phyloP scores from a whole-genome alignment of 2,797 vertebrate genomes.

The Rhinoraja longicauda region DNA sequence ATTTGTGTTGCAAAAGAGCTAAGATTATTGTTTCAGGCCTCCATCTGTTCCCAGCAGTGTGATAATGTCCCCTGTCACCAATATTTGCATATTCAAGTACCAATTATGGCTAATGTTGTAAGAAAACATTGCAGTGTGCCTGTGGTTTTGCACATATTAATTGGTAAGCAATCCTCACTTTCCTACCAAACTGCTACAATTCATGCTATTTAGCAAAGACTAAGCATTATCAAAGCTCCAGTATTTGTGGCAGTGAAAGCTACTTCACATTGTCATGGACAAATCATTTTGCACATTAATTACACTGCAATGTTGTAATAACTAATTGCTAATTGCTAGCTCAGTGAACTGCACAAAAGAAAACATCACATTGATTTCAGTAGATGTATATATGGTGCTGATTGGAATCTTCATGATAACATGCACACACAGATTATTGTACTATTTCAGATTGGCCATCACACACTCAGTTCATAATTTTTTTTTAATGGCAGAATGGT shows the following conservation, averaged over 20 bases:
- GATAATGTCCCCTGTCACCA: conserved; percentile 66
- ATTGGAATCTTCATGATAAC: not conserved
- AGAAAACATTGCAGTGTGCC: conserved; percentile 60
- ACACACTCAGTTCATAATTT: not conserved
- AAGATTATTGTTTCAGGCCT: conserved; percentile 55
- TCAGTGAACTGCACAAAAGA: not conserved
- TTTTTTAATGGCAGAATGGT: not conserved
- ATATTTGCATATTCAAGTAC: conserved; percentile 77
- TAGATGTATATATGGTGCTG: not conserved
- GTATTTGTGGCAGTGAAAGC: conserved; percentile 41
- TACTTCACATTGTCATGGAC: conserved; percentile 3
- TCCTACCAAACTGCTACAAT: conserved; percentile 47
- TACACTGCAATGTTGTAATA: not conserved
- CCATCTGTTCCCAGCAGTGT: conserved; percentile 69
- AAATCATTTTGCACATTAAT: conserved; percentile 22
- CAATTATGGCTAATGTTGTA: conserved; percentile 63
- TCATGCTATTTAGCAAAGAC: conserved; percentile 45
- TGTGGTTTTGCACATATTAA: conserved; percentile 55
- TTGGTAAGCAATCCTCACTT: conserved; percentile 56
- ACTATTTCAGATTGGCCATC: not conserved
- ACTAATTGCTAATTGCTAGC: conserved; percentile 12
- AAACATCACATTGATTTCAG: conserved; percentile 31
- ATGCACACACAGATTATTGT: not conserved
- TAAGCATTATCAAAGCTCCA: conserved; percentile 47
- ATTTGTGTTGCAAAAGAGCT: conserved; percentile 70